phyloP scores from a whole-genome alignment of 2,797 vertebrate genomes.

The Peromyscus melanophrys region DNA sequence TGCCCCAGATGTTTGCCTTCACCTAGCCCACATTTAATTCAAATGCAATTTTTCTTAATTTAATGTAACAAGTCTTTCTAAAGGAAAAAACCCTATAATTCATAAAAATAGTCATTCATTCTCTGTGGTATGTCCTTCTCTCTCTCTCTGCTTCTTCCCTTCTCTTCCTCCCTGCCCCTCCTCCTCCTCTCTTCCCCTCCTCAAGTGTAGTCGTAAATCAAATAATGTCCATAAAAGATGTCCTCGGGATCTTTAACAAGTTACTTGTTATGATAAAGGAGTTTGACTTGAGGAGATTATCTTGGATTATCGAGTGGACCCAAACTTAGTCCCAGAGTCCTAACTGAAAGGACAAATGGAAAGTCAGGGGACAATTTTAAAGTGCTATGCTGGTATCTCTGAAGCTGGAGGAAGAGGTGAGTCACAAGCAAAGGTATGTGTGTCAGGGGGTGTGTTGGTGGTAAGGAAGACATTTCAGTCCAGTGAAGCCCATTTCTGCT shows the following conservation, averaged over 20 bases:
- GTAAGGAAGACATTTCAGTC: neutral
- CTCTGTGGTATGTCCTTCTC: neutral
- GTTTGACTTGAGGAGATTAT: neutral
- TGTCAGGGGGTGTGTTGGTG: no score
- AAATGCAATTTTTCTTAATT: conserved; percentile 31
- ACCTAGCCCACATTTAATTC: neutral
- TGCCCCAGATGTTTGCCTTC: neutral
- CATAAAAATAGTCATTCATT: neutral
- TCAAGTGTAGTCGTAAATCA: neutral
- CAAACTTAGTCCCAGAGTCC: neutral
- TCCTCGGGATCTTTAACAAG: neutral
- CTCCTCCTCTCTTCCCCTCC: neutral
- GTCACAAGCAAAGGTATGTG: neutral
- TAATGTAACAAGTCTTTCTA: neutral
- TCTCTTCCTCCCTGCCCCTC: neutral
- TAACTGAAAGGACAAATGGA: neutral
- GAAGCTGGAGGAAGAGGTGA: neutral
- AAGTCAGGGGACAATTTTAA: neutral
- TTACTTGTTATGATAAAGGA: neutral
- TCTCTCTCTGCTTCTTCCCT: no score
- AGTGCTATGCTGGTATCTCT: neutral
- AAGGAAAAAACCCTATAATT: neutral
- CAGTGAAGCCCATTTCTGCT: neutral
- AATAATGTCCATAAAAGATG: neutral
- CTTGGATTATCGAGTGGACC: neutral